Evolutionary conservation across 2,797 vertebrate genomes (phyloP).

Genomic region (Tenualosa thibaudeaui): DNA sequence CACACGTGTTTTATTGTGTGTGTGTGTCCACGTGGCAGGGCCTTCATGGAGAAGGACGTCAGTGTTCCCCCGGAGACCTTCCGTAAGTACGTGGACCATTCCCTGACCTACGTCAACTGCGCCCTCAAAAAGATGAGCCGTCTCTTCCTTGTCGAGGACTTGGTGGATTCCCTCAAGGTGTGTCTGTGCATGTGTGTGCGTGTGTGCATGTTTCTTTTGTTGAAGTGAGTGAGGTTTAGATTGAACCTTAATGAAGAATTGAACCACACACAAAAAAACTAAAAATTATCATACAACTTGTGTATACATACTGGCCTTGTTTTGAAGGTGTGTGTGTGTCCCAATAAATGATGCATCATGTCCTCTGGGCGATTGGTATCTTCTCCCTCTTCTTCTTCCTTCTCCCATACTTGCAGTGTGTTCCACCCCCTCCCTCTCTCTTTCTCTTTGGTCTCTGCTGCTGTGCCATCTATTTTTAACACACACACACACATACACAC

Average conservation of each 20-base stretch:
- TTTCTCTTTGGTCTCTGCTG: neutral
- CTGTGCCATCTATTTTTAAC: slow-evolving; percentile 32
- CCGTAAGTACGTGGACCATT: slow-evolving; percentile 81
- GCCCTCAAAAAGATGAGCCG: slow-evolving; percentile 83
- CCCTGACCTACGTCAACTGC: slow-evolving; percentile 83
- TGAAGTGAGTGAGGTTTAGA: too few relatives aligned
- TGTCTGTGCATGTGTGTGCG: slow-evolving; percentile 39
- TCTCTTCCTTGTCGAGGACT: slow-evolving; percentile 91
- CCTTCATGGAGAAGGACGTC: slow-evolving; percentile 87
- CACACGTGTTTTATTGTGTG: neutral
- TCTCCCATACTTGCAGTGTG: neutral
- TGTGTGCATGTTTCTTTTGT: neutral
- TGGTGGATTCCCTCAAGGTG: slow-evolving; percentile 93
- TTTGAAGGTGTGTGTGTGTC: neutral
- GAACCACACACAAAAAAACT: neutral
- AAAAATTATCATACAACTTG: neutral
- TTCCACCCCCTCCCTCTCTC: neutral
- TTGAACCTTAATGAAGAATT: neutral
- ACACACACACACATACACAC: neutral
- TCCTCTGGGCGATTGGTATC: neutral
- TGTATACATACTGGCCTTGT: neutral
- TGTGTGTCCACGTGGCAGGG: slow-evolving; percentile 63
- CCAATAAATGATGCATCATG: neutral
- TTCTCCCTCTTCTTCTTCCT: neutral
- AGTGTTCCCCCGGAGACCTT: slow-evolving; percentile 86